Evolutionary conservation across 2,888 invertebrate species (phyloP), one percentile per base, ranked within the genome.

Genomic region (Busseola fusca): DNA sequence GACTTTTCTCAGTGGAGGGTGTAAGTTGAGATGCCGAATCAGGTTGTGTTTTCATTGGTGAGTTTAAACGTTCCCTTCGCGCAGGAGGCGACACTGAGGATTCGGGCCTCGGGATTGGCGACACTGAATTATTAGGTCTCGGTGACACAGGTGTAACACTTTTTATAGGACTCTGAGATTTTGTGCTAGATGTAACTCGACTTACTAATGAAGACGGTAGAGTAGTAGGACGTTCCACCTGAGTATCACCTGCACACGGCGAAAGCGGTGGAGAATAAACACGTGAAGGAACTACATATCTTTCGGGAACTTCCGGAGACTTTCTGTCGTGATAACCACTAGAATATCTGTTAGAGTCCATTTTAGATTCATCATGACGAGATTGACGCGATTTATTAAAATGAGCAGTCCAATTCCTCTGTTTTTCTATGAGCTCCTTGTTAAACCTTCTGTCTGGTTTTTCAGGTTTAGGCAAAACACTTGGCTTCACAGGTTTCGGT

Each of bases 361-460:
- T 78, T 87, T 90, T 93, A 66, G 86, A 82, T 78, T 95, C 95
- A 71, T 95, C 95, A 78, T 88, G 90, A 77, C 94, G 92, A 73
- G 89, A 79, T 62, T 97, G 96, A 83, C 97, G 97, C 65, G 97
- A 96, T 95, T 98, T 98, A 74, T 97, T 97, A 91, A 98, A 98
- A 93, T 98, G 98, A 76, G 98, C 98, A 45, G 98, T 98, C 98
- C 98, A 98, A 94, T 98, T 98, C 89, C 97, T 97, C 90, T 98
- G 98, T 88, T 98, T 98, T 92, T 98, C 98, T 84, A 98, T 98
- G 69, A 98, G 95, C 91, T 98, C 98, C 84, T 98, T 97, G 78
- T 98, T 98, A 86, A 98, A 97, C 87, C 97, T 97, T 70, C 98
- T 96, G 90, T 98, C 98, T 5, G 98, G 98, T 91, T 98, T 98